These are phyloP conservation scores for Tapirus terrestris DNA, from an alignment of 2,113 vertebrate species.

Conservation along the genomic window DNA sequence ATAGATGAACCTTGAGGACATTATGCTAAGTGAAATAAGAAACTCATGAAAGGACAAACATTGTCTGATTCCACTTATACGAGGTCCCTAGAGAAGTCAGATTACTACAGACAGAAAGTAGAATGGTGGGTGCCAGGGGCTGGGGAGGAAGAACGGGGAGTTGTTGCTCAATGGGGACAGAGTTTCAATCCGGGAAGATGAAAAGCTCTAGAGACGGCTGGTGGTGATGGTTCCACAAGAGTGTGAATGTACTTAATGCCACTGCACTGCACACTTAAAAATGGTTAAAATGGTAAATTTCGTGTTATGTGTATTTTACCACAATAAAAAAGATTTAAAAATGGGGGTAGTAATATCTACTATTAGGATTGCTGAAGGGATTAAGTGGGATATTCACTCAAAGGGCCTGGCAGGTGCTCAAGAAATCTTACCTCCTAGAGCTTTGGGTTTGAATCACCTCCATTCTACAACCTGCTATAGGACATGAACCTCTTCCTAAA, in stretches of 20 bases:
- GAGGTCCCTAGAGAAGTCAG: neutral
- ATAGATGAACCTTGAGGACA: neutral
- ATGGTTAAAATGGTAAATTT: neutral
- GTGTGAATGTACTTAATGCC: neutral
- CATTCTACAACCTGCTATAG: no score
- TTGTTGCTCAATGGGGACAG: no score
- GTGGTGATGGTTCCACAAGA: fast-evolving
- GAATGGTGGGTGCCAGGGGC: neutral
- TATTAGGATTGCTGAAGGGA: neutral
- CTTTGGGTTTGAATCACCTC: neutral
- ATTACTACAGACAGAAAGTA: neutral
- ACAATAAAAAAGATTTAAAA: neutral
- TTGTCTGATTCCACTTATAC: neutral
- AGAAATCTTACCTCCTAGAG: neutral
- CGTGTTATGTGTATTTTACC: neutral
- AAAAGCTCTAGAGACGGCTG: neutral
- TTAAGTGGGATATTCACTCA: neutral
- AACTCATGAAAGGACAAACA: neutral
- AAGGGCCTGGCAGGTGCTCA: neutral
- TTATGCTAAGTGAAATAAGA: neutral
- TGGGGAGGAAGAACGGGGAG: neutral
- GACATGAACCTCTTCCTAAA: neutral
- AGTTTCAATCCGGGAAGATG: neutral
- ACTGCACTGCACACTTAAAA: neutral
- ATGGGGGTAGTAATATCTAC: neutral